Base-by-base conservation (phyloP, 2,113 vertebrate species). In the Cryptomyrus ogoouensis region DNA sequence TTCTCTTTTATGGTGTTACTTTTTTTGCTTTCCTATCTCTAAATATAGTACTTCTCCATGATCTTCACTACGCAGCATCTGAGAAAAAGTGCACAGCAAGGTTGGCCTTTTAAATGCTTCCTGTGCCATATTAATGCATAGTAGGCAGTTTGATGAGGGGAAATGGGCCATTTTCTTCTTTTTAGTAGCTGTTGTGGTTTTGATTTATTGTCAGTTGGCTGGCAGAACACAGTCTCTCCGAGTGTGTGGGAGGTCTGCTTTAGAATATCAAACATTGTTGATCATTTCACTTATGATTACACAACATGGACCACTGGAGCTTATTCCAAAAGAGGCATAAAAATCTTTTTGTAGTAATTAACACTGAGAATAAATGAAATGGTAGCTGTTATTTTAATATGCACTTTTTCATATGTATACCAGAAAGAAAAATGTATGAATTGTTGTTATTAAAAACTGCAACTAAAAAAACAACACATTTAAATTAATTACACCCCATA, bases 251-350 rank as follows among this genome's bases (percentile, higher is more conserved):
- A 44, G 83, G 39, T 47, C 39, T 47, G 83, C 83, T 84, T 84
- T n/a, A 84, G 83, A 84, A 84, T 47, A 84, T 84, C 83, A 84
- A 84, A 84, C 83, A 44, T 84, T 47, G 44, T 46, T 47, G 83
- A 84, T 47, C 80, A 47, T 47, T 44, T 84, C 80, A 84, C 80
- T 83, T 83, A 83, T 83, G 80, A 83, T 83, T 83, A 83, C 80
- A 83, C 80, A 83, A 83, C 44, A n/a, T 47, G 42, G 42, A n/a
- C 83, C 44, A 84, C 83, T 84, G 83, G 44, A 24, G 83, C 21
- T 46, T 84, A 8, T 47, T 84, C 42, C 46, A 84, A 84, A 84
- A 46, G 44, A 84, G 83, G 83, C 21, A 84, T 10, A 47, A 44
- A 80, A 84, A 47, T 84, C 19, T 8, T 46, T 44, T 84, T 84